phyloP scores from a whole-genome alignment of 2,113 vertebrate genomes.

The Cavia porcellus region DNA sequence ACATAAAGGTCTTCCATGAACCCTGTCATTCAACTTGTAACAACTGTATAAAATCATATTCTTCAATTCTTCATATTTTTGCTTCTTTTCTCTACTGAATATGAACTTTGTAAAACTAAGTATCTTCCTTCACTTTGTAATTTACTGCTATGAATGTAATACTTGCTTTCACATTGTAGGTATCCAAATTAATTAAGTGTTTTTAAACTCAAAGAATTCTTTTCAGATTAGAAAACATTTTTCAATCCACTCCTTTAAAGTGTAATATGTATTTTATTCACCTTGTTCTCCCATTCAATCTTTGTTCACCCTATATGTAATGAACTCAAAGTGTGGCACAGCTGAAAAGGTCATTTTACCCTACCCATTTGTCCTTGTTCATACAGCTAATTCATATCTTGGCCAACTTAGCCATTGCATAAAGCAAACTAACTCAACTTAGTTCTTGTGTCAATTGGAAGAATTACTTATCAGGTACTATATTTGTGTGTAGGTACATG shows the following conservation, averaged over 20 bases:
- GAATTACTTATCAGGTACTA: neutral
- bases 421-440: neutral
- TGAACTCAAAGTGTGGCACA: accelerated
- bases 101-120: neutral
- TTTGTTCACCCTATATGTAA: neutral
- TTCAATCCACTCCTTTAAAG: neutral
- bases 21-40: neutral
- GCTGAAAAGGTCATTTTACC: neutral
- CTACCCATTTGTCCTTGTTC: neutral
- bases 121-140: neutral
- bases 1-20: neutral
- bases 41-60: neutral
- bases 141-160: neutral
- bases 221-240: neutral
- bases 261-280: neutral
- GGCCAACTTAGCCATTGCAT: neutral
- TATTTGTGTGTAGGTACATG: neutral
- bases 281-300: neutral
- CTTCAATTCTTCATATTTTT: neutral
- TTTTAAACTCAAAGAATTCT: neutral
- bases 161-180: neutral
- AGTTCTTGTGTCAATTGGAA: neutral
- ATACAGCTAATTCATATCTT: neutral
- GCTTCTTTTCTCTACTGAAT: neutral
- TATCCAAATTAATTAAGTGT: neutral